Evolutionary conservation across 2,888 invertebrate genomes (phyloP), one percentile per base, ranked within the genome.

Genomic region (Mythimna pallens): DNA sequence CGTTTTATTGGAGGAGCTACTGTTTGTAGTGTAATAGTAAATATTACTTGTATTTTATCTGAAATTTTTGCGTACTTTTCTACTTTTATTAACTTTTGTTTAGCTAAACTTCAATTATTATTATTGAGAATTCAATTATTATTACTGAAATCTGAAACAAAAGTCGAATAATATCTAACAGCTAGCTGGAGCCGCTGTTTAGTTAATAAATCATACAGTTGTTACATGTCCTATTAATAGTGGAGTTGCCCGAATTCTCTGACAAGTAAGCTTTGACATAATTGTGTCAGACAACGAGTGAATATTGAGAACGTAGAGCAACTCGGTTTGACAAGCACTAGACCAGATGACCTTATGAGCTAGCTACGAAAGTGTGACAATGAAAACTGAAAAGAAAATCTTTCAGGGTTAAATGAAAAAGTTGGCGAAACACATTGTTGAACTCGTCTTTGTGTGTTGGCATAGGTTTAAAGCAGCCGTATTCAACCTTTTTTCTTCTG

Each of bases 251-350:
- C 72, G 75, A 79, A 73, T 76, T 73, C 47, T 79, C 54, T 82
- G 74, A 80, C 82, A 75, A 73, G 77, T 57, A 73, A 69, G 67
- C 65, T 78, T 83, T 86, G 86, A 86, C 87, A 86, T 76, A 84
- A 86, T 81, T 77, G 43, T 86, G 86, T 80, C 84, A 81, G 65
- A 68, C 71, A 59, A 9, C 57, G 65, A 62, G 58, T 70, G 68
- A 70, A 76, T 47, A 68, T 73, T 67, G 66, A 71, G 66, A 67
- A 50, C 64, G 64, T 30, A 70, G 75, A 80, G 72, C 61, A 62
- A 78, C 72, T 63, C 59, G 76, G 76, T 71, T 59, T 62, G 73
- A 80, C 70, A 54, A 66, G 61, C 52, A 61, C 78, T 82, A 62
- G 57, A 50, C 63, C 67, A 54, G 64, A 36, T 20, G 58, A 80